Conservation (phyloP, 2,113 vertebrate genomes). For the Heterocephalus glaber region DNA sequence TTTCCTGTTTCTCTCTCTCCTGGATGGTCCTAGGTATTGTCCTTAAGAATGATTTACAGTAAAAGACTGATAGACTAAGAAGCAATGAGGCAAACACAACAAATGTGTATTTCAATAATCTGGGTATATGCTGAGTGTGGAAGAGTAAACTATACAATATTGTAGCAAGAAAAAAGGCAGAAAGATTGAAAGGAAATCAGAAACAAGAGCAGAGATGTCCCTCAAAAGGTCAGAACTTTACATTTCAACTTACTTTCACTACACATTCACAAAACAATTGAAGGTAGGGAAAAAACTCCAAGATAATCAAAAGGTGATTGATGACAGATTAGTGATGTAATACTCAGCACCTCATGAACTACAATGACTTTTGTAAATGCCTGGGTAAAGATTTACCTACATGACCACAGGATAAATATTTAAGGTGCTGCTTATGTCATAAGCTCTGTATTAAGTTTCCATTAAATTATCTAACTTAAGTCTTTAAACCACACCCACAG, state of each 20-base stretch:
- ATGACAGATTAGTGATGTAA: not conserved
- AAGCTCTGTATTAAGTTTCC: not conserved
- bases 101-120: not conserved
- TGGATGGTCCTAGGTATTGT: not conserved
- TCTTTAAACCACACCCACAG: not conserved
- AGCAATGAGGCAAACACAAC: not conserved
- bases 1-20: not conserved
- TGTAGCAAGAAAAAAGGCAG: not conserved
- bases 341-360: not conserved
- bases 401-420: not conserved
- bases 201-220: not conserved
- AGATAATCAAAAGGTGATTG: not conserved
- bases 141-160: not conserved
- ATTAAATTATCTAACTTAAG: not conserved
- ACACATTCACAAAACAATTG: not conserved
- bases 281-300: not conserved
- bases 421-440: not conserved
- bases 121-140: not conserved
- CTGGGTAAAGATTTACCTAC: not conserved
- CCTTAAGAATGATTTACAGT: not conserved
- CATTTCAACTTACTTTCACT: not conserved
- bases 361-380: not conserved
- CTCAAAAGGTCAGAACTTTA: not conserved
- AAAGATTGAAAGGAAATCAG: not conserved
- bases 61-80: not conserved